Evolutionary conservation across 2,888 invertebrate species (phyloP).

Genomic region (Ceriagrion tenellum): DNA sequence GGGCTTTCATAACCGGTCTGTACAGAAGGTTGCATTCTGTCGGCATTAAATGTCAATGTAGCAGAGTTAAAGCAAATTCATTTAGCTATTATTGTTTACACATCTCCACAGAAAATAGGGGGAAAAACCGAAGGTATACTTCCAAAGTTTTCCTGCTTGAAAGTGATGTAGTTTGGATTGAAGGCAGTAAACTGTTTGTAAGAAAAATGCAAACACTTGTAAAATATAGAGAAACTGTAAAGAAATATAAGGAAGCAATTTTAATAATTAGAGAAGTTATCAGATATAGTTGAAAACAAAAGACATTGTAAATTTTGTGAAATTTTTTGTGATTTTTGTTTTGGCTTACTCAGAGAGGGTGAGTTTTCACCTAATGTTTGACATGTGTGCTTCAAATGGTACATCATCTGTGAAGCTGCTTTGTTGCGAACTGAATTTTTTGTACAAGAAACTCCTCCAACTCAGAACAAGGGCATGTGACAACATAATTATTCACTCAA

Average conservation of each 20-base stretch:
- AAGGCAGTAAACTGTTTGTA: conserved; percentile 64
- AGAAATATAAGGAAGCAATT: conserved; percentile 62
- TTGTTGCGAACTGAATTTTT: conserved; percentile 66
- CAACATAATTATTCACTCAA: conserved; percentile 58
- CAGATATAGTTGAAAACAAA: conserved; percentile 60
- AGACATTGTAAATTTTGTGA: conserved; percentile 68
- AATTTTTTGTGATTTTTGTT: conserved; percentile 65
- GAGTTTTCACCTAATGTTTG: conserved; percentile 63
- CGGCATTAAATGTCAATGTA: conserved; percentile 66
- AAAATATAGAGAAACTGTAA: conserved; percentile 65
- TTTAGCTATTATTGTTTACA: conserved; percentile 68
- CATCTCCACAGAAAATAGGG: conserved; percentile 61
- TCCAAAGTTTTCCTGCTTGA: conserved; percentile 57
- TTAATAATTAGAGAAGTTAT: conserved; percentile 65
- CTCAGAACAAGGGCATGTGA: conserved; percentile 67
- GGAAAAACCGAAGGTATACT: conserved; percentile 56
- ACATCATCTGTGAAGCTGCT: conserved; percentile 67
- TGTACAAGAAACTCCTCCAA: conserved; percentile 68
- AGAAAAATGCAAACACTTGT: conserved; percentile 62
- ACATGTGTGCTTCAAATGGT: conserved; percentile 63
- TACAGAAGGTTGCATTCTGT: conserved; percentile 67
- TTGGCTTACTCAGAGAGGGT: conserved; percentile 34
- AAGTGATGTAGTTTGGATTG: conserved; percentile 65
- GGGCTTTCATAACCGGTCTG: conserved; percentile 64
- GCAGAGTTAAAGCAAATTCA: conserved; percentile 62